A percentile compares a stretch with the other conserved stretches of the same genome.
These are phyloP conservation scores for Urocolius indicus DNA, from an alignment of 2,113 vertebrate genomes.

Conservation along the genomic window DNA sequence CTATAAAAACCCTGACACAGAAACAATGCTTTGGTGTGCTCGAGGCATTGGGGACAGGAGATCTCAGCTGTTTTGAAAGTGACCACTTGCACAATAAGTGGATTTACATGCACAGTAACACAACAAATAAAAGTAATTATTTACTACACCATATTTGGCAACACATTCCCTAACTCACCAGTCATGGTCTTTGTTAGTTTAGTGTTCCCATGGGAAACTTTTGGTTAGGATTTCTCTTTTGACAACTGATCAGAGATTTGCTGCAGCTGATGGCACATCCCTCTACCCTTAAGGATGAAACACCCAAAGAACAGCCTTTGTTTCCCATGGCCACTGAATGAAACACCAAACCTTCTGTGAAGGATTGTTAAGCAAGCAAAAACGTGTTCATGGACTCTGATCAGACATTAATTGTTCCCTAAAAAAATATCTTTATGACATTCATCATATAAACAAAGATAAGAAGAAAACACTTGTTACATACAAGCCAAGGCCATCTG, in stretches of 20 bases:
- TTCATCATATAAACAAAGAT: not conserved
- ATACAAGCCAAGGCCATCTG: slow-evolving; percentile 97
- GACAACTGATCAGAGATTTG: not conserved
- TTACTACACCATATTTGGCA: not conserved
- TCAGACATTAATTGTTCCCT: not conserved
- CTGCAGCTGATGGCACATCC: not conserved
- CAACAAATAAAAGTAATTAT: not conserved
- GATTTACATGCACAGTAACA: not conserved
- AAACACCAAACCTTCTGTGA: not conserved
- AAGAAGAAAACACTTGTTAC: slow-evolving; percentile 66
- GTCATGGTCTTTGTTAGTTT: not conserved
- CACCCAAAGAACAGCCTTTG: not conserved
- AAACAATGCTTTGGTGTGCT: not conserved
- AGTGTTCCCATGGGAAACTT: not conserved
- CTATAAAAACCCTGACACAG: not conserved
- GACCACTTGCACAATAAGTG: not conserved
- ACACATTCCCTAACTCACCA: not conserved
- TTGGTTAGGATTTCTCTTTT: not conserved
- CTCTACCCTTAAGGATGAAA: not conserved
- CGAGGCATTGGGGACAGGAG: not conserved
- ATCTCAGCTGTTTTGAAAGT: not conserved
- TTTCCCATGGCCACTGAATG: not conserved
- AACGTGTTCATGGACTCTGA: not conserved
- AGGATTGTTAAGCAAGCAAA: not conserved
- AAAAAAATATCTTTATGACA: not conserved